Evolutionary conservation across 37 sponge, comb jelly and placozoan species (phyloP), one percentile per base, ranked within the genome.

Genomic region (Spongilla lacustris): DNA sequence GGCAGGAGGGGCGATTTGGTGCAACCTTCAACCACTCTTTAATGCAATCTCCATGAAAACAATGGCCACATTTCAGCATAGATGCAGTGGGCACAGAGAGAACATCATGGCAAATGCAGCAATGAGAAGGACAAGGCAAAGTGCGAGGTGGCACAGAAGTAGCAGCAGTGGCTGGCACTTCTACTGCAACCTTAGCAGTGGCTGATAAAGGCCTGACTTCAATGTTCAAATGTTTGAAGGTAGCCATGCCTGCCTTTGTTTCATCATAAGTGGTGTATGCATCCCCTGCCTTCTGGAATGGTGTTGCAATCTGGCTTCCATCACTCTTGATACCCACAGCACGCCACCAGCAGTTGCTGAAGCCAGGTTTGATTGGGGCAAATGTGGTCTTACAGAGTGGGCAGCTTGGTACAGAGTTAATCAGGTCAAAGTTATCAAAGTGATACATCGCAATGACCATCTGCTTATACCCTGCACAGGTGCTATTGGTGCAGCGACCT

Each of bases 321-420:
- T 58, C 58, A 58, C 19, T 58, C 58, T 58, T 58, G 58, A 58
- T 58, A 17, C 58, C 58, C 58, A 58, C 58, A 10, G 11, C 58
- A 58, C 58, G 58, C 58, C 58, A 58, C 58, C 58, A 58, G 58
- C 58, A 58, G 58, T 58, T 58, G 58, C 58, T 58, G 58, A 58
- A 58, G 58, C 58, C 58, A 19, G 58, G 58, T 58, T 58, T 58
- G 58, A 58, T 58, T 19, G 58, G 58, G 21, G 21, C 21, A 17
- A 58, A 58, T 17, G 58, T 58, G 21, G 58, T 58, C 14, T 58
- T 19, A 58, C 58, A 58, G 14, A 58, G 58, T 58, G 58, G 58
- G 58, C 58, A 58, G 58, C 58, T 10, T 58, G 58, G 58, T 58
- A 58, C 58, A 58, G 58, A 10, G 21, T 58, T 58, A 17, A 58